phyloP scores from a whole-genome alignment of 1,140 invertebrate genomes.

The Bathynomus jamesi region DNA sequence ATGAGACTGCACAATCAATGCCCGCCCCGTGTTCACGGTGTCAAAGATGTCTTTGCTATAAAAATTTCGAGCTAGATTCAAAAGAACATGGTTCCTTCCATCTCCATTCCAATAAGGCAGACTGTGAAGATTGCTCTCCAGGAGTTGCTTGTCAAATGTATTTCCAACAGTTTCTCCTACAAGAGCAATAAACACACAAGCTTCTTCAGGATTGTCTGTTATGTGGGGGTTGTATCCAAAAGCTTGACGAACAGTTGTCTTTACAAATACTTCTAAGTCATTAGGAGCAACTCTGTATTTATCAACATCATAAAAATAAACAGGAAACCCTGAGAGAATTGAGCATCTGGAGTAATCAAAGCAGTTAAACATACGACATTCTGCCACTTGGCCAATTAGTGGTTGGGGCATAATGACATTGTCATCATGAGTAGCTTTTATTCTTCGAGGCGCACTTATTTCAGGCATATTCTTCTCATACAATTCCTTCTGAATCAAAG shows the following conservation, averaged over 20 bases:
- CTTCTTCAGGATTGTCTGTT: slow-evolving; percentile 69
- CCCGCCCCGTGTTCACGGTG: slow-evolving; percentile 54
- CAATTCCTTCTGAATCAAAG: slow-evolving; percentile 79
- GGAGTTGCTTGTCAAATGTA: slow-evolving; percentile 35
- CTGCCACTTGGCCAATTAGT: slow-evolving; percentile 42
- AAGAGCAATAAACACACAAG: slow-evolving; percentile 79
- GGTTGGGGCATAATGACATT: slow-evolving; percentile 38
- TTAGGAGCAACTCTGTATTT: slow-evolving; percentile 49
- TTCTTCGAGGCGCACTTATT: slow-evolving; percentile 64
- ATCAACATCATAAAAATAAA: slow-evolving; percentile 66
- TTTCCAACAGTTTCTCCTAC: slow-evolving; percentile 60
- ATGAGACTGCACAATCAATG: slow-evolving; percentile 59
- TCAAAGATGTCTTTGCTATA: slow-evolving; percentile 30
- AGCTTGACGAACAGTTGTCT: slow-evolving; percentile 67
- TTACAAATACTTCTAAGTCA: slow-evolving; percentile 70
- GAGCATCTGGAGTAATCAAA: slow-evolving; percentile 93
- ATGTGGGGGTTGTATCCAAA: slow-evolving; percentile 74
- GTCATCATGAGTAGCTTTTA: slow-evolving; percentile 50
- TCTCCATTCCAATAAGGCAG: slow-evolving; percentile 88
- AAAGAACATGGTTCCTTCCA: slow-evolving; percentile 85
- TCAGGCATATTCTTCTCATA: slow-evolving; percentile 82
- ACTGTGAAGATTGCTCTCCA: slow-evolving; percentile 53
- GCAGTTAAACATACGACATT: slow-evolving; percentile 78
- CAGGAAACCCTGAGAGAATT: slow-evolving; percentile 81
- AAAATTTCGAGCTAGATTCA: slow-evolving; percentile 61